Percentiles rank a stretch among this genome's conserved stretches.
phyloP scores from a whole-genome alignment of 2,113 vertebrate genomes.

The Xenopus borealis region DNA sequence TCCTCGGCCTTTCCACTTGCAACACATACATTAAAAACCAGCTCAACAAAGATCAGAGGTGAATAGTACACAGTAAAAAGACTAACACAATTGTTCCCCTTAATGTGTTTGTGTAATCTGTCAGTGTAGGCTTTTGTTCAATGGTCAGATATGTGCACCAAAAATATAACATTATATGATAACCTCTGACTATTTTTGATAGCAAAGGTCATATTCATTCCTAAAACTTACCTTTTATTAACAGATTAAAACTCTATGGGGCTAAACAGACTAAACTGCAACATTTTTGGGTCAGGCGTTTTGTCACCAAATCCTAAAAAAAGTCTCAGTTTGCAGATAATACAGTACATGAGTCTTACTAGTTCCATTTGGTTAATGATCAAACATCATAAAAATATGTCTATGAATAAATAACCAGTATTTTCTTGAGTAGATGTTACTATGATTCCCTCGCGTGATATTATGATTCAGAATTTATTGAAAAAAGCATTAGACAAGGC shows the following conservation, averaged over 20 bases:
- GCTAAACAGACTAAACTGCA: no score
- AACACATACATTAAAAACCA: slow-evolving; percentile 15
- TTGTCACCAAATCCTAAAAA: no score
- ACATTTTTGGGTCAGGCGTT: no score
- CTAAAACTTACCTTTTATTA: no score
- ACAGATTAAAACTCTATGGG: no score
- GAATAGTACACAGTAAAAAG: slow-evolving; percentile 44
- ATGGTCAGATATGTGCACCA: no score
- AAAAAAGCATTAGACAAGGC: slow-evolving; percentile 7
- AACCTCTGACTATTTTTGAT: no score
- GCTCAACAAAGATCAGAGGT: background rate
- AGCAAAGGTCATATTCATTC: no score
- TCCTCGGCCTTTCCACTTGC: slow-evolving; percentile 32
- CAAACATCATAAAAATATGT: background rate
- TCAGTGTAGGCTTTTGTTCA: slow-evolving; percentile 4
- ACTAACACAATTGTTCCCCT: slow-evolving; percentile 43
- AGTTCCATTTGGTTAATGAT: background rate
- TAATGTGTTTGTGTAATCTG: slow-evolving; percentile 46
- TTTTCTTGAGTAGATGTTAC: slow-evolving; percentile 2
- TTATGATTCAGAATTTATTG: slow-evolving; percentile 10
- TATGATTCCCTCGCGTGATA: slow-evolving; percentile 5
- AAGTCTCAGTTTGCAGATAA: no score
- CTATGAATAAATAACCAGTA: background rate
- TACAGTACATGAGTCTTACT: no score
- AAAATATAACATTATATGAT: no score